A percentile compares a stretch with the other conserved stretches of the same genome.
Evolutionary conservation across 2,888 invertebrate genomes (phyloP).

Genomic region (Chromoteleia sp.): DNA sequence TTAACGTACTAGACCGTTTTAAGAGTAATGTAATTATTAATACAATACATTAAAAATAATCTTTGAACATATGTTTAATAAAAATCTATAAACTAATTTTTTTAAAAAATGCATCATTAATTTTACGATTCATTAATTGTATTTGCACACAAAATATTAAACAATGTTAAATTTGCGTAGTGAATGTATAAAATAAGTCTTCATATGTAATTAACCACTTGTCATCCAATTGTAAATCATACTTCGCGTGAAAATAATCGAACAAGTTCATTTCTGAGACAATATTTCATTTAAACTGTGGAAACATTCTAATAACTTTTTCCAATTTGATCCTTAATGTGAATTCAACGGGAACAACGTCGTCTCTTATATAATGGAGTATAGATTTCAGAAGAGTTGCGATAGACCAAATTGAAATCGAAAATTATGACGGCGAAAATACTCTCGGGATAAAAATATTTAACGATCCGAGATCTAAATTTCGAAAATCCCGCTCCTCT

Average conservation of each 20-base stretch:
- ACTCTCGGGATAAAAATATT: constrained; percentile 31
- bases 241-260: neutral
- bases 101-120: no score
- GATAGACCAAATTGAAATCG: constrained; percentile 33
- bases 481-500: constrained; percentile 20
- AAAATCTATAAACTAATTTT: no score
- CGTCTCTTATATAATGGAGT: constrained; percentile 29
- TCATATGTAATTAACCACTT: neutral
- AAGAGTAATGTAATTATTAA: no score
- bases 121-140: no score
- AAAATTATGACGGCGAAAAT: constrained; percentile 37
- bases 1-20: no score
- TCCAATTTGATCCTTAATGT: constrained; percentile 27
- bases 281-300: constrained; percentile 15
- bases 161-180: no score
- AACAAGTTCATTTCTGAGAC: constrained; percentile 1
- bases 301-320: constrained; percentile 22
- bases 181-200: no score
- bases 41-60: no score
- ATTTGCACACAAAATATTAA: no score
- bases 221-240: neutral
- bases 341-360: constrained; percentile 20
- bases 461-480: constrained; percentile 36
- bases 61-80: no score
- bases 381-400: constrained; percentile 21